phyloP scores from a whole-genome alignment of 2,888 invertebrate genomes.

The Oscheius sp. region DNA sequence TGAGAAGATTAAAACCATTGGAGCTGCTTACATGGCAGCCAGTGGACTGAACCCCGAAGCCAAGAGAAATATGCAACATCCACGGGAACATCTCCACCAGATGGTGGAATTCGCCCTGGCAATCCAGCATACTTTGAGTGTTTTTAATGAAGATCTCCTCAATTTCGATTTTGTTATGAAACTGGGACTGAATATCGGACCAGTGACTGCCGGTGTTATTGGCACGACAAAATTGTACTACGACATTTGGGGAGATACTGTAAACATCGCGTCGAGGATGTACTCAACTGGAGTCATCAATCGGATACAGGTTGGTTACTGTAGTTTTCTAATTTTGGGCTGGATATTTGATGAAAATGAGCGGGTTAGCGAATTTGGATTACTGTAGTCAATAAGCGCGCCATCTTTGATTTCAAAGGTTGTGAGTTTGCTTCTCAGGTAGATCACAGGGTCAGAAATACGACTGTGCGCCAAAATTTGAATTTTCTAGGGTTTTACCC shows the following conservation, averaged over 20 bases:
- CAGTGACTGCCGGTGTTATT: constrained; percentile 89
- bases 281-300: constrained; percentile 92
- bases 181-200: constrained; percentile 85
- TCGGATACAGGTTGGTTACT: constrained; percentile 78
- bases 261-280: constrained; percentile 96
- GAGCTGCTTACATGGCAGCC: constrained; percentile 95
- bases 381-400: no score
- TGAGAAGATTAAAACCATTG: constrained; percentile 87
- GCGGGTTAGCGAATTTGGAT: no score
- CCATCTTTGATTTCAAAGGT: no score
- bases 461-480: no score
- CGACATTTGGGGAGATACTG: constrained; percentile 98
- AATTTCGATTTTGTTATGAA: constrained; percentile 87
- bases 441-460: no score
- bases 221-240: constrained; percentile 95
- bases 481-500: no score
- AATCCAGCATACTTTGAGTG: constrained; percentile 87
- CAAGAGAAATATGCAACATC: constrained; percentile 77
- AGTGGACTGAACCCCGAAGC: constrained; percentile 89
- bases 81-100: constrained; percentile 75
- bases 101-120: constrained; percentile 92
- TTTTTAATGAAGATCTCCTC: constrained; percentile 89
- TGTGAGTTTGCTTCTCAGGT: no score
- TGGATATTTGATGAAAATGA: not conserved
- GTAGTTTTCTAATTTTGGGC: not conserved